These are phyloP conservation scores for Hyposmocoma kahamanoa DNA, from an alignment of 1,140 invertebrate species.

Conservation along the genomic window DNA sequence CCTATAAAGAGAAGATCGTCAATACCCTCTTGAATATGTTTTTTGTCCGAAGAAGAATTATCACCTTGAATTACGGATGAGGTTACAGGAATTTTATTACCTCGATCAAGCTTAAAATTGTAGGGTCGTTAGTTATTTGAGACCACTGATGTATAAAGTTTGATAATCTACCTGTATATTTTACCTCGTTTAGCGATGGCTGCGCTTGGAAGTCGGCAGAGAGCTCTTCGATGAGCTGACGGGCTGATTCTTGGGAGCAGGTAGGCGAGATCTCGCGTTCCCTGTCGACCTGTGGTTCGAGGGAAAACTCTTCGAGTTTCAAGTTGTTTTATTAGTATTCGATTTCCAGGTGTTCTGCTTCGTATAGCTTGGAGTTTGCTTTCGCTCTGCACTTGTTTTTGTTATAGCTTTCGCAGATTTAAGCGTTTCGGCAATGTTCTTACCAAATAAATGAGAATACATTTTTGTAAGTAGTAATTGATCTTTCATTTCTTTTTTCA, in stretches of 20 bases:
- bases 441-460: background rate
- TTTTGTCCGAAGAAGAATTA: background rate
- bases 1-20: slow-evolving; percentile 5
- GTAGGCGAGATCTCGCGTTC: background rate
- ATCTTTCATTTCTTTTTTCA: slow-evolving; percentile 2
- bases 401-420: background rate
- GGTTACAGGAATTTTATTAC: slow-evolving; percentile 2
- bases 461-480: background rate
- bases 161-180: background rate
- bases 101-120: slow-evolving; percentile 1
- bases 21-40: slow-evolving; percentile 1
- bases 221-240: slow-evolving; percentile 2
- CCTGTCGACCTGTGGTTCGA: slow-evolving; percentile 2
- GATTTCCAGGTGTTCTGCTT: background rate
- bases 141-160: slow-evolving; percentile 2
- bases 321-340: background rate
- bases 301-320: background rate
- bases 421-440: background rate
- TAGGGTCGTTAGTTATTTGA: background rate
- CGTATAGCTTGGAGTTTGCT: background rate
- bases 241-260: slow-evolving; percentile 2
- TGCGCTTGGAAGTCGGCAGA: background rate
- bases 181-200: background rate
- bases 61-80: background rate
- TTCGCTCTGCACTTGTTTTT: background rate